These are phyloP conservation scores for Drosophila mayaguana DNA, from an alignment of 2,888 invertebrate species.

Conservation along the genomic window DNA sequence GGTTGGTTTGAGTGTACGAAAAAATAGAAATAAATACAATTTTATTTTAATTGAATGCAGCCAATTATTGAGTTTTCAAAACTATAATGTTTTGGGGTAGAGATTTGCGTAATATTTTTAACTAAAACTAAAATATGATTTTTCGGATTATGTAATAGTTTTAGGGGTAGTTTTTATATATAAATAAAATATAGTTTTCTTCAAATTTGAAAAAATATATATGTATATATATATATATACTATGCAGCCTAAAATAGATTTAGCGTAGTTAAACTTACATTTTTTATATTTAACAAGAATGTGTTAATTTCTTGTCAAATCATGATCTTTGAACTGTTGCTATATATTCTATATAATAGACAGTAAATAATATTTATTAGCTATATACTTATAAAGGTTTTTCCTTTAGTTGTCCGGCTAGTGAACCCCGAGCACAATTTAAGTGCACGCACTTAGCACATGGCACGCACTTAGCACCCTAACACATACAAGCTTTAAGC, in stretches of 20 bases:
- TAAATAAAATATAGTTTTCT: not conserved
- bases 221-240: no score
- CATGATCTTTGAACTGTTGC: not conserved
- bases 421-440: slow-evolving; percentile 12
- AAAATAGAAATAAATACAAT: slow-evolving; percentile 62
- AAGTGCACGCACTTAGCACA: slow-evolving; percentile 42
- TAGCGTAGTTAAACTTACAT: not conserved
- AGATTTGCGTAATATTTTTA: slow-evolving; percentile 13
- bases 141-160: not conserved
- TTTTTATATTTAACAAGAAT: not conserved
- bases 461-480: slow-evolving; percentile 53
- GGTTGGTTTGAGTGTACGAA: slow-evolving; percentile 40
- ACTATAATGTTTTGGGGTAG: slow-evolving; percentile 14
- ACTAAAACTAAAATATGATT: slow-evolving; percentile 11
- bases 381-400: not conserved
- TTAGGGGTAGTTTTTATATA: not conserved
- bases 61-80: slow-evolving; percentile 48
- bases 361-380: not conserved
- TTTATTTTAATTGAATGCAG: slow-evolving; percentile 53
- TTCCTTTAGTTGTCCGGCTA: slow-evolving; percentile 13
- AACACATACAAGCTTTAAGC: slow-evolving; percentile 9
- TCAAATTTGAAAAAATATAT: no score
- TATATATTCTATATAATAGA: not conserved
- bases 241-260: not conserved
- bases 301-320: not conserved